Percentiles rank a stretch among this genome's conserved stretches.
Evolutionary conservation across 2,797 vertebrate species (phyloP).

Genomic region (Ctenochaetus hawaiiensis): DNA sequence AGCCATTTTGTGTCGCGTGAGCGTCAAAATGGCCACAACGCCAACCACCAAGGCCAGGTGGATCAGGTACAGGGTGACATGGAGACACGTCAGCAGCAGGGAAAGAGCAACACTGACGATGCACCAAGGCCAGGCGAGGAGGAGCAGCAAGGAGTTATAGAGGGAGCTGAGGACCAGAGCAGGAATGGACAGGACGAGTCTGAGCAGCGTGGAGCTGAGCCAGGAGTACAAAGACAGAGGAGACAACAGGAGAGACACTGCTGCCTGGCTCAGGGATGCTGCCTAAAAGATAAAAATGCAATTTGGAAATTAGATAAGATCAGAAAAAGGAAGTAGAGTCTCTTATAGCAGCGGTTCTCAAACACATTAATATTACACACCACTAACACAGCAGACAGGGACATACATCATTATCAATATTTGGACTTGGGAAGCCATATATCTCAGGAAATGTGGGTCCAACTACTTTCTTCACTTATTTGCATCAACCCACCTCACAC

Average conservation of each 20-base stretch:
- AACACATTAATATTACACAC: too few relatives aligned
- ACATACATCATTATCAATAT: not conserved
- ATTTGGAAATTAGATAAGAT: not conserved
- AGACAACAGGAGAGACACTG: constrained; percentile 66
- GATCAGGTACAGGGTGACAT: constrained; percentile 66
- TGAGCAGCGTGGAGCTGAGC: constrained; percentile 66
- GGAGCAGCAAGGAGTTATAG: constrained; percentile 63
- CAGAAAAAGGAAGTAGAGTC: not conserved
- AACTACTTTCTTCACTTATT: not conserved
- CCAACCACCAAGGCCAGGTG: constrained; percentile 68
- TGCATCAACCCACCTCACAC: constrained; percentile 62
- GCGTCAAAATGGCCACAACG: constrained; percentile 53
- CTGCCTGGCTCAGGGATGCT: constrained; percentile 39
- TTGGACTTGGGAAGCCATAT: not conserved
- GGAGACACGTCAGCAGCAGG: constrained; percentile 57
- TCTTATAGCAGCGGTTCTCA: not conserved
- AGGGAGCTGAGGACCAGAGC: constrained; percentile 58
- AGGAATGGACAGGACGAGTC: constrained; percentile 62
- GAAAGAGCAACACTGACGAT: constrained; percentile 40
- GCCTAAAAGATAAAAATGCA: constrained; percentile 52
- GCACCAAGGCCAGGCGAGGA: constrained; percentile 71
- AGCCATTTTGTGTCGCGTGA: constrained; percentile 35
- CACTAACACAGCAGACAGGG: too few relatives aligned
- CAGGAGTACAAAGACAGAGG: constrained; percentile 77
- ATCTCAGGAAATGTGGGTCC: not conserved